Evolutionary conservation across 2,797 vertebrate species (phyloP).

Genomic region (Lemur catta): DNA sequence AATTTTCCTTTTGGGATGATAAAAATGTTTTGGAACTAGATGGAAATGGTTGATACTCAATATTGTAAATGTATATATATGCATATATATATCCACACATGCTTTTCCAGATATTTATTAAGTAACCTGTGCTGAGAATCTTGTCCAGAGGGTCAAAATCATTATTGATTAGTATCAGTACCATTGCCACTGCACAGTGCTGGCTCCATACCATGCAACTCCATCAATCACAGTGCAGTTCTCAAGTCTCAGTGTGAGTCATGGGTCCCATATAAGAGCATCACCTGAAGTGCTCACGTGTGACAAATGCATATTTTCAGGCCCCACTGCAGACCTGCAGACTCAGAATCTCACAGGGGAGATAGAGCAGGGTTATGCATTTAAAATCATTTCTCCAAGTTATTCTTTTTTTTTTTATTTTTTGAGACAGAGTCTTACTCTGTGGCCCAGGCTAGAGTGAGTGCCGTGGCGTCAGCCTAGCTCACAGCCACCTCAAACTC

Average conservation of each 20-base stretch:
- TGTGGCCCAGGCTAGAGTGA: too few species aligned
- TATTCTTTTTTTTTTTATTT: too few species aligned
- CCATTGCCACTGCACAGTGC: fast-evolving
- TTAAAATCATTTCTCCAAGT: neutral
- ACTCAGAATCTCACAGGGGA: neutral
- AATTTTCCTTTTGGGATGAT: neutral
- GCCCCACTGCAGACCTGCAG: neutral
- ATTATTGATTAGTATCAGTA: too few species aligned
- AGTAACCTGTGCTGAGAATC: neutral
- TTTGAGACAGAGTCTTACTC: too few species aligned
- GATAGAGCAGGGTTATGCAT: neutral
- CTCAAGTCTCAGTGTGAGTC: neutral
- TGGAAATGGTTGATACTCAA: neutral
- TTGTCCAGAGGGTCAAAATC: neutral
- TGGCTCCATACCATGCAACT: fast-evolving
- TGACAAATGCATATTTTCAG: neutral
- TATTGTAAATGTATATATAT: neutral
- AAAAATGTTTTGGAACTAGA: neutral
- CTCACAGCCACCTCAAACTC: too few species aligned
- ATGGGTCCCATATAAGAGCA: neutral
- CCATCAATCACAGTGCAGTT: neutral
- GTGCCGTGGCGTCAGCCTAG: too few species aligned
- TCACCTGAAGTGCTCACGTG: neutral
- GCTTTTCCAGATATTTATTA: neutral
- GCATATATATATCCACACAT: neutral